Percentiles rank a stretch among this genome's conserved stretches.
These are phyloP conservation scores for Coptodon rendalli DNA, from an alignment of 2,113 vertebrate genomes.

Conservation along the genomic window DNA sequence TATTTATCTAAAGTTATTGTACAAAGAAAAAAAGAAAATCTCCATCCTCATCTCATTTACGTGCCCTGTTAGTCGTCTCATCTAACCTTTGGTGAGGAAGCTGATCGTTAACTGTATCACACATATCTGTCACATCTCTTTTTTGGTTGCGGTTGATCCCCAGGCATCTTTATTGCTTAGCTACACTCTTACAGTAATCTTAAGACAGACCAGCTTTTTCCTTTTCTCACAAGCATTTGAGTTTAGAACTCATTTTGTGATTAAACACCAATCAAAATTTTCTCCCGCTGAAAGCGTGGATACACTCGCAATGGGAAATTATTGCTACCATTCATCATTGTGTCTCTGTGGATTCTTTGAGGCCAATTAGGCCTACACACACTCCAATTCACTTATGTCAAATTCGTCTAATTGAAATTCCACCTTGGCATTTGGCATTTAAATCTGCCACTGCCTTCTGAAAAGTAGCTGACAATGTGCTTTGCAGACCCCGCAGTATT, in stretches of 20 bases:
- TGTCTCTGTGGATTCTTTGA: constrained; percentile 5
- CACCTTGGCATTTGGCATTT: constrained; percentile 41
- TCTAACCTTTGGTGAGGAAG: not conserved
- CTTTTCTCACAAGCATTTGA: not conserved
- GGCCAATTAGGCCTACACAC: constrained; percentile 28
- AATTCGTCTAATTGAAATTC: constrained; percentile 48
- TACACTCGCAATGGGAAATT: not conserved
- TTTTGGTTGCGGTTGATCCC: not conserved
- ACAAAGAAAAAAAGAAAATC: not conserved
- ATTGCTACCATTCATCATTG: constrained; percentile 2
- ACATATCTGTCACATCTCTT: not conserved
- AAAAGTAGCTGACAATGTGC: constrained; percentile 38
- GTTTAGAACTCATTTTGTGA: not conserved
- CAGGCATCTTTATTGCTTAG: not conserved
- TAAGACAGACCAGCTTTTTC: not conserved
- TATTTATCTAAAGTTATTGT: not conserved
- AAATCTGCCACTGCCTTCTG: constrained; percentile 16
- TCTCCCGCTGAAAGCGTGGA: not conserved
- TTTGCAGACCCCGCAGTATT: not conserved
- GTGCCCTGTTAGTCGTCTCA: not conserved
- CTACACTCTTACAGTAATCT: not conserved
- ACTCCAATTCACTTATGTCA: constrained; percentile 25
- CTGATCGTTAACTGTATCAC: not conserved
- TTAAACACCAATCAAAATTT: not conserved
- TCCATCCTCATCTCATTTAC: not conserved